A percentile compares a stretch with the other conserved stretches of the same genome.
phyloP scores from a whole-genome alignment of 2,888 invertebrate genomes.

The Halictus quadricinctus region DNA sequence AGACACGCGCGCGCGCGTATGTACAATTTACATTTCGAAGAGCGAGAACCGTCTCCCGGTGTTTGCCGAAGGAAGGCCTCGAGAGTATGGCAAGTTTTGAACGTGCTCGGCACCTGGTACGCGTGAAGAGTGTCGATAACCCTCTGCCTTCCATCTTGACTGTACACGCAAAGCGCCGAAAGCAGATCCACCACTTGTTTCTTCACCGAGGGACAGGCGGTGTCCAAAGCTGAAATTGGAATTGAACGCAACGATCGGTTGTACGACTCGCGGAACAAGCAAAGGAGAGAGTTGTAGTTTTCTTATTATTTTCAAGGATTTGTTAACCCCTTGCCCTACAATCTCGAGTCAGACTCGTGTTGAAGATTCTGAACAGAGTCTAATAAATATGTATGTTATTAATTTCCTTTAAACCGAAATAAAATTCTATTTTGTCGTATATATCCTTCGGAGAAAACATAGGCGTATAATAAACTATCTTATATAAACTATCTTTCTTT shows the following conservation, averaged over 20 bases:
- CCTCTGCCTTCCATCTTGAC: slow-evolving; percentile 92
- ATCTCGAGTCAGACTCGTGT: no score
- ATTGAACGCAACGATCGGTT: slow-evolving; percentile 86
- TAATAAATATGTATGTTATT: no score
- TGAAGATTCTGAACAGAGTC: no score
- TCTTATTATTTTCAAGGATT: no score
- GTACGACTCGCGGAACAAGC: background rate
- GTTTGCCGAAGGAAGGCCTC: slow-evolving; percentile 53
- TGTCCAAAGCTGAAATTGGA: slow-evolving; percentile 91
- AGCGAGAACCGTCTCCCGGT: slow-evolving; percentile 50
- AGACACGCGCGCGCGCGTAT: background rate
- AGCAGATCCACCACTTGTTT: slow-evolving; percentile 98
- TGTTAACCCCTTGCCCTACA: no score
- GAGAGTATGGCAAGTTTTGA: slow-evolving; percentile 54
- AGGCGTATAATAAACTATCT: no score
- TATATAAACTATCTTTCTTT: no score
- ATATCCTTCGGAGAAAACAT: no score
- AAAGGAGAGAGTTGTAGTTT: background rate
- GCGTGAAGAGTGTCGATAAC: slow-evolving; percentile 95
- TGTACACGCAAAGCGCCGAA: slow-evolving; percentile 97
- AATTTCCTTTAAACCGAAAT: no score
- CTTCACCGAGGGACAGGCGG: slow-evolving; percentile 94
- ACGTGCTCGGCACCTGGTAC: slow-evolving; percentile 88
- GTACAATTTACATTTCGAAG: background rate
- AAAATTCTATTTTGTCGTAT: no score